These are phyloP conservation scores for Porites lobata DNA, from an alignment of 92 coral and sea anemone genomes.

Conservation along the genomic window DNA sequence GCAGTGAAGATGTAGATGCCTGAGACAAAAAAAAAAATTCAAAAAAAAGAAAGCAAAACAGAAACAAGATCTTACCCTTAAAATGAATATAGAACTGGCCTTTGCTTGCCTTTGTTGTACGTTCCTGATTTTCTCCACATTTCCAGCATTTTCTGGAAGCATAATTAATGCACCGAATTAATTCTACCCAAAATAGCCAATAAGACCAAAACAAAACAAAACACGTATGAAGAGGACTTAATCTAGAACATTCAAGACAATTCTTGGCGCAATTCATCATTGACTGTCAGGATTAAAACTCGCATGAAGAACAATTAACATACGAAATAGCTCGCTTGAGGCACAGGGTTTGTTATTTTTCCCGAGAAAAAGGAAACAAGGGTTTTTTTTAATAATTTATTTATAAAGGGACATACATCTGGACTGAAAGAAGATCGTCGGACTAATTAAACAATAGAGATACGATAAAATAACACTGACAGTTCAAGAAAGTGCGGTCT, in stretches of 20 bases:
- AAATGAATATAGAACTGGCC: not conserved
- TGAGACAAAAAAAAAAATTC: no score
- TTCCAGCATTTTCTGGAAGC: not conserved
- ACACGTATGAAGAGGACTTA: not conserved
- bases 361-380: no score
- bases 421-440: no score
- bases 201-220: not conserved
- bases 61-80: not conserved
- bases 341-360: no score
- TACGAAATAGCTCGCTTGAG: not conserved
- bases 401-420: no score
- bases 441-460: no score
- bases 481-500: no score
- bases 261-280: slow-evolving; percentile 9
- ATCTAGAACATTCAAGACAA: slow-evolving; percentile 1
- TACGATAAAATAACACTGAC: no score
- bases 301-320: not conserved
- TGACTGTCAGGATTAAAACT: not conserved
- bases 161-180: not conserved
- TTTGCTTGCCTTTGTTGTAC: not conserved
- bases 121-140: not conserved
- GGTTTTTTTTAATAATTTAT: no score
- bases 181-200: not conserved
- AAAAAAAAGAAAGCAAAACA: no score
- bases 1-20: no score